phyloP scores from a whole-genome alignment of 1,140 invertebrate genomes.

The Zeugodacus cucurbitae region DNA sequence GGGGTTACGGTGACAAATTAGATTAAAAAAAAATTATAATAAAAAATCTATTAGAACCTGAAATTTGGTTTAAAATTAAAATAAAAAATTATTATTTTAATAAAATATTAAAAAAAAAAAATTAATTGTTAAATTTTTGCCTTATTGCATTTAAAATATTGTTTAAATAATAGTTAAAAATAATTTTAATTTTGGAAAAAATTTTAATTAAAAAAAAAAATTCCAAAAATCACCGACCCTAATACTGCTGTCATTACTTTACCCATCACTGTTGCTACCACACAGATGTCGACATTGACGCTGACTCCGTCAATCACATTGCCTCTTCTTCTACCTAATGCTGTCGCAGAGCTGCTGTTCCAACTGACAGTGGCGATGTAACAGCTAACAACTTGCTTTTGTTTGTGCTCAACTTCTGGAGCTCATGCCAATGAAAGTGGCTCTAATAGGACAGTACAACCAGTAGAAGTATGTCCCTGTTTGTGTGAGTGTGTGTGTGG shows the following conservation, averaged over 20 bases:
- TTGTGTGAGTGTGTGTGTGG: background rate
- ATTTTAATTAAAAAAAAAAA: no score
- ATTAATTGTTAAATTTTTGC: no score
- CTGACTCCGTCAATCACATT: background rate
- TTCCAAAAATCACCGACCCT: background rate
- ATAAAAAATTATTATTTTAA: no score
- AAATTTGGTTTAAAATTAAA: no score
- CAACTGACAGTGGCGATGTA: slow-evolving; percentile 7
- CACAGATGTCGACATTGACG: background rate
- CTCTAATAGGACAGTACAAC: background rate
- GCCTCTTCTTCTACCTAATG: background rate
- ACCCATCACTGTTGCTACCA: background rate
- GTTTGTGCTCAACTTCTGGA: slow-evolving; percentile 11
- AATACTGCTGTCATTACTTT: background rate
- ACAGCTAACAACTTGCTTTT: background rate
- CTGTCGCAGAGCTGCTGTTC: background rate
- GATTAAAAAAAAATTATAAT: no score
- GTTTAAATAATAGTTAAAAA: no score
- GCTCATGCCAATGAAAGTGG: background rate
- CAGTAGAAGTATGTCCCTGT: no score
- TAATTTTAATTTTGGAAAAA: no score
- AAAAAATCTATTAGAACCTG: no score
- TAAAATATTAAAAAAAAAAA: no score
- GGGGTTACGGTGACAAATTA: no score
- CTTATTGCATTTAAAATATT: no score